Conservation (phyloP, 2,113 vertebrate genomes). For the Hydropotes inermis region DNA sequence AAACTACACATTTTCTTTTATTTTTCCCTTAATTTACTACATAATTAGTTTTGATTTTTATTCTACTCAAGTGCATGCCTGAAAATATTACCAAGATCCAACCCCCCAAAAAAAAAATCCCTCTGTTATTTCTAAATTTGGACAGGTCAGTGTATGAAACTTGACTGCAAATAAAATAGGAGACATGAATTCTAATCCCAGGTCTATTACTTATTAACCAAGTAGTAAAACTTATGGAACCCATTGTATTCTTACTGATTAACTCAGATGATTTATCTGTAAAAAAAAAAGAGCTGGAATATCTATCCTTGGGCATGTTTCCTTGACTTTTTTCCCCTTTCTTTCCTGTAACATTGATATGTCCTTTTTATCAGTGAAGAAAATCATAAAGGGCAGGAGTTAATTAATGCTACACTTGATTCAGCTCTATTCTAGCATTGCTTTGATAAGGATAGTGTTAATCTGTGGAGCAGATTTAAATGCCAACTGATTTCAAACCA, state of each 20-base stretch:
- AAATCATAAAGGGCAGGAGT: background rate
- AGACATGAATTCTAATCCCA: background rate
- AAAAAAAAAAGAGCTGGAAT: background rate
- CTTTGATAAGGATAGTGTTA: slow-evolving; percentile 14
- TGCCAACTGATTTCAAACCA: slow-evolving; percentile 23
- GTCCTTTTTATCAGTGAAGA: background rate
- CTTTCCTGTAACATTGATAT: background rate
- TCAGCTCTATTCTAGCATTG: background rate
- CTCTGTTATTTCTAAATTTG: background rate
- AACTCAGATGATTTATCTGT: background rate
- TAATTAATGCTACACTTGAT: background rate
- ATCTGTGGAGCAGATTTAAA: background rate
- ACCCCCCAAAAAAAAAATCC: background rate
- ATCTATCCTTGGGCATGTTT: background rate
- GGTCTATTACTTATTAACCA: background rate
- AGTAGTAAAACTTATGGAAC: background rate
- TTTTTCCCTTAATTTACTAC: background rate
- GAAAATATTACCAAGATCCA: background rate
- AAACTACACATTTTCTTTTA: background rate
- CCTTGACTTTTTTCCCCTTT: background rate
- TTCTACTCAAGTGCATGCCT: background rate
- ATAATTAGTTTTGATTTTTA: background rate
- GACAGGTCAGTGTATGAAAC: background rate
- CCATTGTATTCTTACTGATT: background rate
- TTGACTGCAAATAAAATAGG: background rate